Conservation (phyloP, 2,797 vertebrate species). For the Aulostomus chinensis region DNA sequence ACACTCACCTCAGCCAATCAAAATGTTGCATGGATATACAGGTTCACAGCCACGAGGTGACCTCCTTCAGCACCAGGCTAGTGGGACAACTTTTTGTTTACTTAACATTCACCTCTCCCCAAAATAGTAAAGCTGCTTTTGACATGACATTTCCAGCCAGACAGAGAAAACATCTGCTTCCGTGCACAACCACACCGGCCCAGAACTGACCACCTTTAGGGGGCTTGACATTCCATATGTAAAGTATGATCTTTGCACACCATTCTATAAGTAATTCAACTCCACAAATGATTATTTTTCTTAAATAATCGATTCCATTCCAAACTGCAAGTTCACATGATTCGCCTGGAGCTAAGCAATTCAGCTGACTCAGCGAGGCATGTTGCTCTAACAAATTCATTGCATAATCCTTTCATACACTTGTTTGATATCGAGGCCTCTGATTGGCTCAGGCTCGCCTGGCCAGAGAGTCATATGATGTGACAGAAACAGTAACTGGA, state of each 20-base stretch:
- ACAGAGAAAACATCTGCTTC: neutral
- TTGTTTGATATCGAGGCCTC: slow-evolving; percentile 4
- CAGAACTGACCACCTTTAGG: too few relatives aligned
- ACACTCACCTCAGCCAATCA: slow-evolving; percentile 14
- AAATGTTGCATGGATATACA: neutral
- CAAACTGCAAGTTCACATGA: too few relatives aligned
- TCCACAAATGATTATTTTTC: neutral
- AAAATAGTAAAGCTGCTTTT: neutral
- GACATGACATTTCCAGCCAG: slow-evolving; percentile 5
- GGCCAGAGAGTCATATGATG: slow-evolving; percentile 44
- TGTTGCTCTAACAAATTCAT: slow-evolving; percentile 2
- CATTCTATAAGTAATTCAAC: neutral
- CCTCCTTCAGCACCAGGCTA: slow-evolving; percentile 1
- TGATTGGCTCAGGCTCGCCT: slow-evolving; percentile 36
- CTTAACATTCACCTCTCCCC: neutral
- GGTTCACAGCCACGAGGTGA: neutral
- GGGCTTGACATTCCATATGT: too few relatives aligned
- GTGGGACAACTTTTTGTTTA: neutral
- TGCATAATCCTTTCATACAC: slow-evolving; percentile 14
- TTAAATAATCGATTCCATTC: too few relatives aligned
- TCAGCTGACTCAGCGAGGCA: slow-evolving; percentile 10
- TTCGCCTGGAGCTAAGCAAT: neutral
- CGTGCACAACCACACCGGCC: neutral
- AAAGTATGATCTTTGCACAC: too few relatives aligned
- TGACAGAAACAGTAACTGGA: slow-evolving; percentile 18